Base-by-base conservation (phyloP, 2,888 invertebrate genomes). In the Prenolepis imparis region DNA sequence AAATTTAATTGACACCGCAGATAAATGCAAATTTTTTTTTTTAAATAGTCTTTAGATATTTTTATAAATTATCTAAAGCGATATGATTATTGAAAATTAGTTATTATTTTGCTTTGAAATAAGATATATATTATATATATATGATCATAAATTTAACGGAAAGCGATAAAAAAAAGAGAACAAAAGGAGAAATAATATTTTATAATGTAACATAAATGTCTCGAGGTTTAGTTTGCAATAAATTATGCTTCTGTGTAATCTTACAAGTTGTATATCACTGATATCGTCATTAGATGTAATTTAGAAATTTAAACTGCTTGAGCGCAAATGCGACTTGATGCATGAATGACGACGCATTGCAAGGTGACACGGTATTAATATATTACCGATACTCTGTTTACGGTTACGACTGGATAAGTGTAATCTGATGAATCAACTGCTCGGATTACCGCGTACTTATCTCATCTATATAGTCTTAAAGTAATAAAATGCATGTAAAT, bases 401-500 rank as follows among this genome's bases (percentile, higher is more conserved):
- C 78, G 84, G 82, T 86, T 87, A 82, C 80, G 36, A 84, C 73
- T 78, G 70, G 73, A 66, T 59, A 75, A 44, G 63, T 77, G 83
- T 70, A 81, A 83, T 68, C 15, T 67, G 85, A 88, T 87, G 88
- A 57, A 88, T 89, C 89, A 87, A 59, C 68, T 18, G 44, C n/a
- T 67, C 80, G 74, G 75, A 88, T 87, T 86, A 87, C 63, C 74
- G 52, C 44, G 55, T 61, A 59, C 61, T 85, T 86, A 87, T 88
- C 89, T 81, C 57, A 48, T 64, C 74, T 55, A 21, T 52, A 52
- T 18, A 55, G 75, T 67, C 66, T 84, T 63, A 44, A 67, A 59
- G 55, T 32, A 36, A 72, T 88, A 68, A 82, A 52, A 63, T 44
- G 48, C 21, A 52, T 61, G 15, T 55, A n/a, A 67, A 80, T 36